Base-by-base conservation (phyloP, 2,888 invertebrate species). In the Amaurobius ferox region DNA sequence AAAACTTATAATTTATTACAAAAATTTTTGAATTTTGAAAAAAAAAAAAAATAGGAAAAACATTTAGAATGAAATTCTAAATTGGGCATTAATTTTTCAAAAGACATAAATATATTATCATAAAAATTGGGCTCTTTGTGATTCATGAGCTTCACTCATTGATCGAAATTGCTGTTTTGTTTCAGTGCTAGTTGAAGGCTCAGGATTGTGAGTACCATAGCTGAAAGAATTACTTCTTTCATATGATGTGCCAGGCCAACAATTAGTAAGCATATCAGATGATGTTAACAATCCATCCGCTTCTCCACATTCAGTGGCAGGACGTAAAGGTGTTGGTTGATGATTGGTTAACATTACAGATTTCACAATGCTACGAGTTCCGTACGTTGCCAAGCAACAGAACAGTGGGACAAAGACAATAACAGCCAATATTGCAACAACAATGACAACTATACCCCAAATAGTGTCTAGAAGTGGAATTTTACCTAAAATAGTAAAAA, bases 401-500 rank as follows among this genome's bases (percentile, higher is more conserved):
- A 86, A 76, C 19, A 71, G 23, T 13, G 86, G 86, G 11, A 86
- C 79, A 32, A 79, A 55, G n/a, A 86, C 23, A 19, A 79, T 5
- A 35, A 79, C 39, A 19, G 62, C 19, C 7, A 79, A 5, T 16
- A 79, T 40, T 0, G 78, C 86, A 7, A 70, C 13, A n/a, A 78
- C 79, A 64, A 86, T 86, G 7, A 76, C 68, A 5, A 79, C 71
- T 44, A 86, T 86, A 28, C 74, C 86, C 79, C 76, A 86, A 2
- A 79, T 73, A 29, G 79, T 74, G 28, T 79, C 39, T 55, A 39
- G 61, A 9, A 78, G 55, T 62, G 85, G 68, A 35, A 86, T 79
- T n/a, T n/a, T 30, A 73, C 85, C 85, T 86, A 28, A 62, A 86
- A 77, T 5, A 5, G 68, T 23, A 61, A 67, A 40, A 23, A 29